Evolutionary conservation across 2,113 vertebrate genomes (phyloP), one percentile per base, ranked within the genome.

Genomic region (Rallus limicola): DNA sequence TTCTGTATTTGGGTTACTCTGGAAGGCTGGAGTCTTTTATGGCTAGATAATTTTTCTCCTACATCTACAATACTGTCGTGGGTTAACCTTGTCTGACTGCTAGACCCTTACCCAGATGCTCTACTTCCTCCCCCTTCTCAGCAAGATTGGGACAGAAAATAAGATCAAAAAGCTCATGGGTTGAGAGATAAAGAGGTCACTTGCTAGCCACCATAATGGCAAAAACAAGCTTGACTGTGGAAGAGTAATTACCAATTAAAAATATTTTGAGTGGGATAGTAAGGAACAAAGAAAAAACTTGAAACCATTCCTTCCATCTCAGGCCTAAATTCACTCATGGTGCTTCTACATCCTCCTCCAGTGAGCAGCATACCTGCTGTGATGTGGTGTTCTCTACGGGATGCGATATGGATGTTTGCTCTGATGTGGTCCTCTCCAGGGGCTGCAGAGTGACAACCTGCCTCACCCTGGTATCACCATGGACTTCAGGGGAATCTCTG

Each of bases 391-490:
- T 33, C 8, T 64, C 26, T 7, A 8, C 3, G 3, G 16, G 9
- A 21, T 62, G 48, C 19, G 40, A 3, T 33, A 13, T 28, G 16
- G 16, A 1, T 81, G 4, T 56, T 11, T 76, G 20, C 21, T 60
- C 23, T 1, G 1, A 52, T 1, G 0, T 19, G 19, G 9, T 53
- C 29, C 48, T 48, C 6, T 62, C n/a, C 28, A 0, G 21, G 58
- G 5, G 2, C 9, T 71, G 17, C 26, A 80, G 23, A 0, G 3
- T 5, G 17, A 48, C n/a, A 53, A 53, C 21, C 0, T 3, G 1
- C 15, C 46, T 38, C 29, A 19, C 48, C 6, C 7, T 6, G 12
- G 17, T 21, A 7, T 48, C 20, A 23, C 52, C 13, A 2, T 0
- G 2, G n/a, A 21, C 31, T 59, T 19, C n/a, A 64, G 65, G 31